Conservation (phyloP, 2,797 vertebrate genomes). For the Clarias platycephalus region DNA sequence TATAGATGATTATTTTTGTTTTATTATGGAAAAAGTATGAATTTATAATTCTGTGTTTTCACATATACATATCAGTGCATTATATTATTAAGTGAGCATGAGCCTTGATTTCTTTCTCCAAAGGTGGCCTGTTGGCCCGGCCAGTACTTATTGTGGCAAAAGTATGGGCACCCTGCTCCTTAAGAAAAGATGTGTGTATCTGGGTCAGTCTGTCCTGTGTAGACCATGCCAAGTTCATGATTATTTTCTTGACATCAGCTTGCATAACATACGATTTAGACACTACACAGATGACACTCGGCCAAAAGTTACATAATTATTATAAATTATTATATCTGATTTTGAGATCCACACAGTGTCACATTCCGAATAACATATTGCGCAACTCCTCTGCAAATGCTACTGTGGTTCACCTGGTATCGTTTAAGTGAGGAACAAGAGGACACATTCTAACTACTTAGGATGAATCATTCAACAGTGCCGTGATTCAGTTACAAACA, state of each 20-base stretch:
- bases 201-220: slow-evolving; percentile 33
- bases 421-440: neutral
- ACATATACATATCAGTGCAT: neutral
- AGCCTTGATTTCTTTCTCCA: neutral
- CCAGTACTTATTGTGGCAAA: neutral
- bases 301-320: neutral
- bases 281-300: neutral
- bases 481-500: neutral
- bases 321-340: neutral
- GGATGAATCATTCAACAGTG: neutral
- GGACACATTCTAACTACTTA: neutral
- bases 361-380: neutral
- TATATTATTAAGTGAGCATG: neutral
- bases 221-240: slow-evolving; percentile 28
- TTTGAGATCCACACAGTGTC: neutral
- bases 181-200: neutral
- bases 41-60: neutral
- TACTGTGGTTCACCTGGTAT: neutral
- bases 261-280: neutral
- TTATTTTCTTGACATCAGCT: slow-evolving; percentile 19
- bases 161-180: neutral
- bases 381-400: neutral
- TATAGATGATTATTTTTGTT: neutral
- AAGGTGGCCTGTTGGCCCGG: too few relatives aligned
- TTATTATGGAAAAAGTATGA: neutral